Evolutionary conservation across 2,797 vertebrate species (phyloP).

Genomic region (Clarias platycephalus): DNA sequence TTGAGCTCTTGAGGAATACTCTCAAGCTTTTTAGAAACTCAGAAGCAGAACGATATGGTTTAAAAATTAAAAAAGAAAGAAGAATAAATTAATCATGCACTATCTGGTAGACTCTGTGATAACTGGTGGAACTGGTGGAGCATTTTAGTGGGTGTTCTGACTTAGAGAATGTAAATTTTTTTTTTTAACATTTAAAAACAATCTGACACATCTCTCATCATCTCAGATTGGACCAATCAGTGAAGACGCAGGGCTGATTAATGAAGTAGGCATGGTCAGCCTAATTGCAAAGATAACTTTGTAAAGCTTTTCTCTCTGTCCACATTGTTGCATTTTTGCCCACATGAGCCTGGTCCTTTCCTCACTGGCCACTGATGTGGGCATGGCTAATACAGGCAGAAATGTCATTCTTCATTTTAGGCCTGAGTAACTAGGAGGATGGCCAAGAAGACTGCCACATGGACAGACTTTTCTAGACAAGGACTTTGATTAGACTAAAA

Average conservation of each 20-base stretch:
- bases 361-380: neutral
- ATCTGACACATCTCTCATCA: too few relatives aligned
- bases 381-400: conserved; percentile 8
- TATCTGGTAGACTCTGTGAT: neutral
- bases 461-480: neutral
- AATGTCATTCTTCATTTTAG: neutral
- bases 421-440: neutral
- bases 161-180: too few relatives aligned
- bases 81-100: neutral
- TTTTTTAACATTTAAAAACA: too few relatives aligned
- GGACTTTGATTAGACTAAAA: neutral
- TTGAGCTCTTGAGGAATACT: conserved; percentile 9
- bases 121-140: neutral
- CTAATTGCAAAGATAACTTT: neutral
- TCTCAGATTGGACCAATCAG: neutral
- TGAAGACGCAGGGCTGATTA: neutral
- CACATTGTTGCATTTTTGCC: neutral
- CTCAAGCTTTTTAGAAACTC: neutral
- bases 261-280: neutral
- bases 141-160: neutral
- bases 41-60: neutral
- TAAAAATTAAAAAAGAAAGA: neutral
- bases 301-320: neutral
- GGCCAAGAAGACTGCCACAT: neutral
- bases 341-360: neutral